phyloP scores from a whole-genome alignment of 37 sponge, comb jelly and placozoan genomes.

The Ephydatia muelleri region DNA sequence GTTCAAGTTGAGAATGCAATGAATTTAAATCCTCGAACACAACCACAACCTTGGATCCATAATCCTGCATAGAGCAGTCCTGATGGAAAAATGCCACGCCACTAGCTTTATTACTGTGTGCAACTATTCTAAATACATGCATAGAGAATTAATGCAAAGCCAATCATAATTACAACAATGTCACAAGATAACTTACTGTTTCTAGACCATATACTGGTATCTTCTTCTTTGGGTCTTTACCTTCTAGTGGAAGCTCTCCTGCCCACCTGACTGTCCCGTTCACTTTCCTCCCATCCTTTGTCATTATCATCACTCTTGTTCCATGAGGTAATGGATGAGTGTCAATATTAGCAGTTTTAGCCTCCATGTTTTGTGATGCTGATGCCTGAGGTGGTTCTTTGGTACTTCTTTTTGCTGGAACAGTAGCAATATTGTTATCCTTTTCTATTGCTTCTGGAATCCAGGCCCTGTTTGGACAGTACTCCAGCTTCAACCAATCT shows the following conservation, averaged over 20 bases:
- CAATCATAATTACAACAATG: too few relatives aligned
- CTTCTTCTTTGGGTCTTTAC: neutral
- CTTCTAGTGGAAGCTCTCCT: neutral
- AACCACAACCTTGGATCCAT: too few relatives aligned
- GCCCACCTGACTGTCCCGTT: conserved; percentile 57
- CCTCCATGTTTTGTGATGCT: neutral
- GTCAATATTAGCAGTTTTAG: neutral
- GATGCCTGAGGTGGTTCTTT: neutral
- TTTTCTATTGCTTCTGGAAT: neutral
- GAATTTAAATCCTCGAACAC: too few relatives aligned
- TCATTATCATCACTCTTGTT: conserved; percentile 32
- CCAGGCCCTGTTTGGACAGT: neutral
- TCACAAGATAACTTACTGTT: conserved; percentile 58
- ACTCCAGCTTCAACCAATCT: neutral
- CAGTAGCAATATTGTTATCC: neutral
- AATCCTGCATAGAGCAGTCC: too few relatives aligned
- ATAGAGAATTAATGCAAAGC: too few relatives aligned
- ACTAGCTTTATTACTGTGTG: too few relatives aligned
- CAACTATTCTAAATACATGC: too few relatives aligned
- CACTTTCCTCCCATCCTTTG: neutral
- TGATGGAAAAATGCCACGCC: too few relatives aligned
- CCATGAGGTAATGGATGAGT: neutral
- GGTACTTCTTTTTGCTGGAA: neutral
- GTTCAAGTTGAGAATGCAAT: too few relatives aligned
- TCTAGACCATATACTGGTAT: conserved; percentile 39